Evolutionary conservation across 2,888 invertebrate genomes (phyloP), one percentile per base, ranked within the genome.

Genomic region (Scaeva pyrastri): DNA sequence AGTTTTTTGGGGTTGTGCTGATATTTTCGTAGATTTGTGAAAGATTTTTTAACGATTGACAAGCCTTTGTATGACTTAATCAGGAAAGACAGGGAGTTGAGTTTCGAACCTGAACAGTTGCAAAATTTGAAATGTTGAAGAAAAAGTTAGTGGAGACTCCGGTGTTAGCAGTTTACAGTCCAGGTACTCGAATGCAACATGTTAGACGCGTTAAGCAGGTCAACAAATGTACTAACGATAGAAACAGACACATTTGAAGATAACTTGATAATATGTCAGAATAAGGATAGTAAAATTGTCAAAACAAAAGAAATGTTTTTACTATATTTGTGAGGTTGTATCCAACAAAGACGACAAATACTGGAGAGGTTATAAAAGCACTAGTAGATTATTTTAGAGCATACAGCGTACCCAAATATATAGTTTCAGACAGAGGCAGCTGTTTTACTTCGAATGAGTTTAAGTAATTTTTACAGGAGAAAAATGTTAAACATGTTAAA

Each of bases 21-120:
- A 8, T 56, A 68, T 23, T 76, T 76, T 60, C 60, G 77, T 2
- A 78, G 64, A 41, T 81, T 60, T 45, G 68, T 79, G 10, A 50
- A 45, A 43, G 19, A 60, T 7, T 79, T 58, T 50, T 72, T 73
- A 7, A 55, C 41, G 1, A 50, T 58, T n/a, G 73, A 68, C 1
- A 58, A 58, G 14, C 77, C 60, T 6, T 14, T 77, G 8, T 43
- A 48, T 16, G 31, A 78, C 26, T 19, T 78, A 16, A 72, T 36
- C 2, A 55, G 26, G 5, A 72, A 56, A 31, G 19, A 48, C 6
- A 39, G 0, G 12, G 14, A 19, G 7, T 72, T 58, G 4, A 16
- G 3, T 8, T 60, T 58, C 14, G 45, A 36, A 10, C 1, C 4
- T 1, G 26, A 26, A 26, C 26, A 26, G 7, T 26, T 26, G 26